Base-by-base conservation (phyloP, 2,113 vertebrate genomes). In the Leucosticte australis region DNA sequence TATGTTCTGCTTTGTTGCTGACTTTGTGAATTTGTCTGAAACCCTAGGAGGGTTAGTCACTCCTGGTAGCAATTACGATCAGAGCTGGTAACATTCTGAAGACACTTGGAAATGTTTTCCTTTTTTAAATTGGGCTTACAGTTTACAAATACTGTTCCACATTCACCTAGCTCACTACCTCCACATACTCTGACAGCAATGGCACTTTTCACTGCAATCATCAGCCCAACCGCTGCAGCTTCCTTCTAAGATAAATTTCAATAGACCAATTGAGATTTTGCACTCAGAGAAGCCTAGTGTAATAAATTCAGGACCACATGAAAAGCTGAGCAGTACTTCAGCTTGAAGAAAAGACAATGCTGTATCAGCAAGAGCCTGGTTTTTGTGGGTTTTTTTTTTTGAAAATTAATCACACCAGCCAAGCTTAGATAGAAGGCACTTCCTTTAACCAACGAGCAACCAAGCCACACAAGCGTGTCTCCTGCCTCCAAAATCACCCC, bases 401-500 rank as follows among this genome's bases (percentile, higher is more conserved):
- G n/a, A 13, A n/a, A 83, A 64, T 64, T 30, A n/a, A 62, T 74
- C 42, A 42, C 3, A 2, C 53, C 33, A 50, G 33, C 23, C 30
- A 80, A 80, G n/a, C 19, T 63, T 53, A 42, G 23, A 57, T 3
- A 53, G 26, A 69, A 20, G 12, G 22, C 30, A 1, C 11, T 47
- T 91, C 21, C 75, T 83, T 92, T 59, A 83, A 74, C 20, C 52
- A 80, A 69, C 30, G 52, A 75, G 52, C 35, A 82, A 57, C 30
- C 30, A 53, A 49, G 35, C 2, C 0, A 35, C 67, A 62, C 3
- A 1, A 80, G 21, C 0, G 0, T 5, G 4, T 39, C 27, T 70
- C 33, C 76, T 47, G 55, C 24, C 59, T 86, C 47, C 8, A 4
- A 67, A 90, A 69, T 57, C 35, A 52, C 0, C 3, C 11, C 10